phyloP scores from a whole-genome alignment of 2,797 vertebrate species.

The Heliangelus exortis region DNA sequence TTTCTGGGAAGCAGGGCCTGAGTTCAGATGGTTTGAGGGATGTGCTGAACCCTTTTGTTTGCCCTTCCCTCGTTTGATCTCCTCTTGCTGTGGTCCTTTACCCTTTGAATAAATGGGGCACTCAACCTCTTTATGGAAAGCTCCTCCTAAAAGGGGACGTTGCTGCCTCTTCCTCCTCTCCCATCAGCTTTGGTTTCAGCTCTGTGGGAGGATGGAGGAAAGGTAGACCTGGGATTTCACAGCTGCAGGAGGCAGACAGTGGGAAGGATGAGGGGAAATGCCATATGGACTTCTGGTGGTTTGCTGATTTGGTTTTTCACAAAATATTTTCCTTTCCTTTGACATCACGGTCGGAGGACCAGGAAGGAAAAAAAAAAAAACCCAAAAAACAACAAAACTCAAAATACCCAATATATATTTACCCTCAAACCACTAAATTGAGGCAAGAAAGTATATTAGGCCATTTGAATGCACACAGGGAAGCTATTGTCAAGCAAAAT shows the following conservation, averaged over 20 bases:
- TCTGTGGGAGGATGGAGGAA: neutral
- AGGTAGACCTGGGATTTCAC: neutral
- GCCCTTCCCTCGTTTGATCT: neutral
- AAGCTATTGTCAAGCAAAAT: conserved; percentile 2
- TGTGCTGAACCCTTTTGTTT: neutral
- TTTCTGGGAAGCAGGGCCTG: neutral
- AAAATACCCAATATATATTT: neutral
- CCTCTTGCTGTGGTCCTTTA: neutral
- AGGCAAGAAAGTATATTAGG: neutral
- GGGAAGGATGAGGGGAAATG: neutral
- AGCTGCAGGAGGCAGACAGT: neutral
- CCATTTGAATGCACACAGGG: conserved; percentile 28
- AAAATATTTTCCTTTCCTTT: conserved; percentile 16
- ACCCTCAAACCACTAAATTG: conserved; percentile 28
- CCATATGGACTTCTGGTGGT: neutral
- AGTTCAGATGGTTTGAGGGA: neutral
- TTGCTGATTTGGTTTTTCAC: neutral
- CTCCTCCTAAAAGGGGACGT: neutral
- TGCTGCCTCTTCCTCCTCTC: neutral
- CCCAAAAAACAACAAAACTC: neutral
- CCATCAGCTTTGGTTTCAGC: neutral
- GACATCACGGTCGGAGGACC: neutral
- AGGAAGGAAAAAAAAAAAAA: neutral
- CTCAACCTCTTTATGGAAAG: neutral
- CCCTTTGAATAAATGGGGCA: neutral